Percentiles rank a stretch among this genome's conserved stretches.
Conservation (phyloP, 2,888 invertebrate genomes). For the Ophraella communa region DNA sequence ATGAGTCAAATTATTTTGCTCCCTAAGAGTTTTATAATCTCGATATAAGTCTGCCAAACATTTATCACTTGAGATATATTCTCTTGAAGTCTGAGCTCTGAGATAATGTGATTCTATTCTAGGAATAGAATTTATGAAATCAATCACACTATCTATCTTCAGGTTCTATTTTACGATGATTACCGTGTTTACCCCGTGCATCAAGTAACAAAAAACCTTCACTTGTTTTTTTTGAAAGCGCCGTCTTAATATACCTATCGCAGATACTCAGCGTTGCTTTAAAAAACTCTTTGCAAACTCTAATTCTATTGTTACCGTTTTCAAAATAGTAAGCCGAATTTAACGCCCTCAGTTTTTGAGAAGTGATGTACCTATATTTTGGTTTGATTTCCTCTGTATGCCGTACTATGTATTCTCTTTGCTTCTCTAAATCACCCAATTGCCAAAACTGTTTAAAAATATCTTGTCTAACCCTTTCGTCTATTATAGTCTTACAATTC, state of each 20-base stretch:
- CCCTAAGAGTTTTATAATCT: too few species aligned
- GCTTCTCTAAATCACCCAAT: conserved; percentile 8
- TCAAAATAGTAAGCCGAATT: conserved; percentile 26
- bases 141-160: too few species aligned
- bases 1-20: too few species aligned
- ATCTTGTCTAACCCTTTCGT: too few species aligned
- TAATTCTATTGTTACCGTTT: conserved; percentile 8
- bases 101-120: too few species aligned
- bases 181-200: conserved; percentile 28
- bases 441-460: conserved; percentile 11
- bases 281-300: conserved; percentile 32
- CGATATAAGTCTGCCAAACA: too few species aligned
- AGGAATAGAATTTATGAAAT: too few species aligned
- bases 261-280: too few species aligned
- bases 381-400: conserved; percentile 5
- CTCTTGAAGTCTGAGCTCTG: too few species aligned
- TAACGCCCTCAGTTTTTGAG: conserved; percentile 7
- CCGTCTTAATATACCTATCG: conserved; percentile 20
- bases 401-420: conserved; percentile 13
- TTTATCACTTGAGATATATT: too few species aligned
- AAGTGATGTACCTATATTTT: conserved; percentile 10
- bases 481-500: neutral
- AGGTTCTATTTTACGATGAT: conserved; percentile 23
- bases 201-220: conserved; percentile 14
- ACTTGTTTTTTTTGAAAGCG: conserved; percentile 7